Evolutionary conservation across 2,888 invertebrate species (phyloP).

Genomic region (Lycaena phlaeas): DNA sequence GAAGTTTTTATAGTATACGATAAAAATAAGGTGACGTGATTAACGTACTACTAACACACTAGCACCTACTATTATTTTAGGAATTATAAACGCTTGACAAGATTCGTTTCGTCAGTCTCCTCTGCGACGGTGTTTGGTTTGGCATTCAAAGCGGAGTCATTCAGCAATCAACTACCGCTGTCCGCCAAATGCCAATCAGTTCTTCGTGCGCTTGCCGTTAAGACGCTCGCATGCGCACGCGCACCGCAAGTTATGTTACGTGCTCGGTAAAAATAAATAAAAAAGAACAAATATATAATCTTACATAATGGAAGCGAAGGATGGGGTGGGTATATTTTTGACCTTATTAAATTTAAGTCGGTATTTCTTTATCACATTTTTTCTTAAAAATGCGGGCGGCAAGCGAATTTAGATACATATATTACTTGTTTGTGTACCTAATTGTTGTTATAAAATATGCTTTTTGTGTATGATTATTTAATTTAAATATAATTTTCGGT

Average conservation of each 20-base stretch:
- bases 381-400: neutral
- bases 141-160: no score
- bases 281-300: neutral
- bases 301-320: slow-evolving; percentile 11
- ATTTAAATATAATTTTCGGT: neutral
- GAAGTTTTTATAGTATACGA: no score
- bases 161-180: neutral
- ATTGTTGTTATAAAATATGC: neutral
- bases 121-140: no score
- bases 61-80: no score
- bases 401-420: neutral
- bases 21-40: no score
- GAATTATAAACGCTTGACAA: no score
- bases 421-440: neutral
- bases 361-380: neutral
- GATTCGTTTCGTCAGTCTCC: no score
- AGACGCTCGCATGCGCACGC: slow-evolving; percentile 36
- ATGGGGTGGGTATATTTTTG: slow-evolving; percentile 9
- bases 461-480: neutral
- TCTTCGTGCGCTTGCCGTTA: slow-evolving; percentile 33
- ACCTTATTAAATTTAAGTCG: neutral
- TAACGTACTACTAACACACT: no score
- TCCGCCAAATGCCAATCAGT: no score
- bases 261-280: slow-evolving; percentile 11
- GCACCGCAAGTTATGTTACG: slow-evolving; percentile 18